Conservation (phyloP, 2,113 vertebrate species). For the Otolemur garnettii region DNA sequence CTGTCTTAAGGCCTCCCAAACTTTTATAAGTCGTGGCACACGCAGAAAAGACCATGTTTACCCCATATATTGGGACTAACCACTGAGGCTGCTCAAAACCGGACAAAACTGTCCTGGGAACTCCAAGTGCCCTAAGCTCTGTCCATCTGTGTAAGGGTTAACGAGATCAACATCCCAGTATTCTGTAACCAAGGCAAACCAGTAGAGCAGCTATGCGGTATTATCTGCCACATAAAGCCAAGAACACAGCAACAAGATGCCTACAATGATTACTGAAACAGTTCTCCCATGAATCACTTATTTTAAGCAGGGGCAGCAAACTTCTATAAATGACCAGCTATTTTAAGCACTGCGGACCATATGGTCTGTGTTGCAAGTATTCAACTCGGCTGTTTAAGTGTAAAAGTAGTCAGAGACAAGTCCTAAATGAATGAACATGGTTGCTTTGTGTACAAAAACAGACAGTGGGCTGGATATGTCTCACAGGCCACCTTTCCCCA, state of each 20-base stretch:
- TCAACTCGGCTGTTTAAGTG: not conserved
- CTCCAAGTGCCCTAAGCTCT: not conserved
- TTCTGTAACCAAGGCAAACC: not conserved
- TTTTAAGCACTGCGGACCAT: not conserved
- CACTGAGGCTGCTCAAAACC: not conserved
- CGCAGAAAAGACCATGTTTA: not conserved
- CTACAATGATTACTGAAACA: too few relatives aligned
- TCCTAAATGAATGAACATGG: not conserved
- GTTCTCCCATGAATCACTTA: not conserved
- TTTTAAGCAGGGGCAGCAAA: not conserved
- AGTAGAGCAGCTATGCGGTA: not conserved
- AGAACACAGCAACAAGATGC: not conserved
- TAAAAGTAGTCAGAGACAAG: not conserved
- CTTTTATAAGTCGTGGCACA: not conserved
- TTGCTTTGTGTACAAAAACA: not conserved
- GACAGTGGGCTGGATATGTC: not conserved
- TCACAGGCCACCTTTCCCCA: not conserved
- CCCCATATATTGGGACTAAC: not conserved
- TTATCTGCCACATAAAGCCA: not conserved
- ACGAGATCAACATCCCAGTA: too few relatives aligned
- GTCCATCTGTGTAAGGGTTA: not conserved
- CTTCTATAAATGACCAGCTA: not conserved
- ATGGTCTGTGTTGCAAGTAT: not conserved
- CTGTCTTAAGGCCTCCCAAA: not conserved
- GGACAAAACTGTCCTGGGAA: not conserved